Percentiles rank a stretch among this genome's conserved stretches.
phyloP scores from a whole-genome alignment of 2,797 vertebrate species.

The Schizothorax lantsangensis region DNA sequence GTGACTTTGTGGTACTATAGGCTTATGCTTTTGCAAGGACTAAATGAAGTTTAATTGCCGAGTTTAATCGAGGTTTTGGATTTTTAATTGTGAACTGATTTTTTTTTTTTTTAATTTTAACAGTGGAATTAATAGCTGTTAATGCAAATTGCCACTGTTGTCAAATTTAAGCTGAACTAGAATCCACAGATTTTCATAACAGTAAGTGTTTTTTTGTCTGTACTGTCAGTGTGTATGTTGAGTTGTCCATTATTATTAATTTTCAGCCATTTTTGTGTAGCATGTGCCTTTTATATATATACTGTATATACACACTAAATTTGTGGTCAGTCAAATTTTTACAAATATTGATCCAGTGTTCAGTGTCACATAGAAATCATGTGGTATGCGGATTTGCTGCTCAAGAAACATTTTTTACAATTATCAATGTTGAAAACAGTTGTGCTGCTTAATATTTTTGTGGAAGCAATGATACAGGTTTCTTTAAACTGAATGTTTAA shows the following conservation, averaged over 20 bases:
- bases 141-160: conserved; percentile 13
- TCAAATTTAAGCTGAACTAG: neutral
- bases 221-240: neutral
- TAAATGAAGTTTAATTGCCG: conserved; percentile 22
- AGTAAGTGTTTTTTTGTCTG: neutral
- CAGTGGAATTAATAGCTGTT: conserved; percentile 28
- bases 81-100: conserved; percentile 25
- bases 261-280: neutral
- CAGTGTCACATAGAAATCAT: neutral
- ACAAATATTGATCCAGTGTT: neutral
- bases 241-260: neutral
- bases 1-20: neutral
- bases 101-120: too few relatives aligned
- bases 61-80: conserved; percentile 16
- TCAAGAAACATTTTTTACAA: neutral
- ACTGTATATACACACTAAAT: too few relatives aligned
- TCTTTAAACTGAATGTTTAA: too few relatives aligned
- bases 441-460: neutral
- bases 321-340: too few relatives aligned
- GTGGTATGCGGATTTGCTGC: neutral
- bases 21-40: neutral
- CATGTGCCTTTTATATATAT: neutral
- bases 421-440: neutral
- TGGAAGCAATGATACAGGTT: neutral
- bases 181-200: neutral